Base-by-base conservation (phyloP, 2,797 vertebrate species). In the Coccyzus lansbergi region DNA sequence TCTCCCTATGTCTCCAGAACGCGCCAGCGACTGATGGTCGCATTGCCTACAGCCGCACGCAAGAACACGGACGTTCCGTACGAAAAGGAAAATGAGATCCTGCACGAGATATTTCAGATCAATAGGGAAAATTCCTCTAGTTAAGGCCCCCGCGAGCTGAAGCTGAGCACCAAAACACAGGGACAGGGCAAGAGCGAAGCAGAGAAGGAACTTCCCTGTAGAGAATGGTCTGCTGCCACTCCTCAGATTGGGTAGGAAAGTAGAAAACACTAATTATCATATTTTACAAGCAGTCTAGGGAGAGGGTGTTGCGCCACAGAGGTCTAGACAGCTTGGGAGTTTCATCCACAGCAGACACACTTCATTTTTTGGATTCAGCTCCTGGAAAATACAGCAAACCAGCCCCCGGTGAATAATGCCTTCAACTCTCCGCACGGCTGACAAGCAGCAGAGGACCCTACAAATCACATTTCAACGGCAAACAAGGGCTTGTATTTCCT, bases 311-410 rank as follows among this genome's bases (percentile, higher is more conserved):
- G 91, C 83, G 55, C 55, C 77, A 78, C 59, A 52, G 46, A 90
- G 80, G 65, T 64, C 90, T 83, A 78, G 72, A 83, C 83, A 83
- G 78, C 40, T 68, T 6, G 33, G 48, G 70, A 86, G 28, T 58
- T 88, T 46, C 53, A 86, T 12, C 55, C 85, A 59, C 51, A 76
- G 88, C 90, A 90, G 87, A 87, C 62, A 72, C 18, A 26, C 38
- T 69, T 86, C 91, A 91, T 75, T 63, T n/a, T n/a, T 90, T 75
- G 83, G 91, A 75, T 48, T 40, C 46, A 82, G 72, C 65, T 86
- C 70, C 76, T 75, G 69, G 72, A 81, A 88, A 88, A 83, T 6
- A 31, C 25, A 87, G 69, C 67, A 78, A 62, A 70, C 34, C 70
- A 86, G 78, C 70, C 88, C 52, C 56, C 71, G 64, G 0, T 1